Base-by-base conservation (phyloP, 2,113 vertebrate species). In the Saguinus midas region DNA sequence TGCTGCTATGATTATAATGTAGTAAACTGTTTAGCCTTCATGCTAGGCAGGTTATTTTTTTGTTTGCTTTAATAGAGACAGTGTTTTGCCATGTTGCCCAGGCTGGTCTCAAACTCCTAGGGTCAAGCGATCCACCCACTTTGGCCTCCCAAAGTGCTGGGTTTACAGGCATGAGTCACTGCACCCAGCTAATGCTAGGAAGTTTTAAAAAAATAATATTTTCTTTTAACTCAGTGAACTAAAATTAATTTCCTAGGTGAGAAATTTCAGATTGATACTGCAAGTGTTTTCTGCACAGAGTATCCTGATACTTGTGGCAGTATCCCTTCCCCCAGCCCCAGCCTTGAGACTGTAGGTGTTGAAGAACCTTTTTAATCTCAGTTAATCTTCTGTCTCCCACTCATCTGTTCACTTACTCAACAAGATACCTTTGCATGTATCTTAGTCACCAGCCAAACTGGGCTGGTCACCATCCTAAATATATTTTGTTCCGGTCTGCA, bases 361-460 rank as follows among this genome's bases (percentile, higher is more conserved):
- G 4, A 70, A 11, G 68, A 87, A 68, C 64, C 32, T 84, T 40
- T 78, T 13, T 88, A 18, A 66, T 88, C 35, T 82, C n/a, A 16
- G 23, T 78, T 95, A 40, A 55, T 78, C 32, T 32, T 45, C 90
- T 23, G 82, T 40, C 25, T 73, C 73, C 50, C 20, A 61, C 79
- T 96, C 48, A 45, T 91, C 79, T 27, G 37, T 90, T 85, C 45
- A 45, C 55, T 72, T n/a, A 45, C 73, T 85, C 32, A 78, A 80
- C 21, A 76, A 72, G 81, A 88, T 61, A 4, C 55, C 3, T 81
- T 87, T 21, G 32, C 7, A 8, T 84, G 16, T 80, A 78, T 90
- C 87, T 81, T 68, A 84, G 57, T 96, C 73, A 94, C 50, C 92
- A 72, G 80, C 66, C 72, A 61, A 89, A 29, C n/a, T 35, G 21